Conservation (phyloP, 2,888 invertebrate genomes). For the Apocheima hispidaria region DNA sequence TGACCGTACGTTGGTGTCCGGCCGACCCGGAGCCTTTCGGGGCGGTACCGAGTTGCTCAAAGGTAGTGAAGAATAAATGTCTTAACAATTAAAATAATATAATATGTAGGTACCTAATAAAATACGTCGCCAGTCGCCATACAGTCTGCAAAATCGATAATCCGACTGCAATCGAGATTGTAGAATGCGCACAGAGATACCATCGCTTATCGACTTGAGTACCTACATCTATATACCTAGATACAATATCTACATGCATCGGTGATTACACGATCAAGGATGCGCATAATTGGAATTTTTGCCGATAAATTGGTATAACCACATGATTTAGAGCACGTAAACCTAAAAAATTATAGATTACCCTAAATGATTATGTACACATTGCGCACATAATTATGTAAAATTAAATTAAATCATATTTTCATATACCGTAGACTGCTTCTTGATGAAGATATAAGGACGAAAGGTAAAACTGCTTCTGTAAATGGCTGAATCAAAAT, state of each 20-base stretch:
- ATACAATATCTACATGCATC: slow-evolving; percentile 20
- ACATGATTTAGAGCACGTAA: slow-evolving; percentile 18
- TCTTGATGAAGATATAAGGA: too few relatives aligned
- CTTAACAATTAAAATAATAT: too few relatives aligned
- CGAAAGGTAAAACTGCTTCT: too few relatives aligned
- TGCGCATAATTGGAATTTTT: slow-evolving; percentile 14
- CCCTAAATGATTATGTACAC: background rate
- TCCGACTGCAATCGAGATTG: slow-evolving; percentile 17
- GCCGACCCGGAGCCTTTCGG: too few relatives aligned
- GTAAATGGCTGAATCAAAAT: too few relatives aligned
- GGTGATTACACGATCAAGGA: slow-evolving; percentile 20
- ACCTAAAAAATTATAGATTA: background rate
- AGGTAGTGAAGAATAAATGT: too few relatives aligned
- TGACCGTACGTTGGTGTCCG: too few relatives aligned
- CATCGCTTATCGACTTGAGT: background rate
- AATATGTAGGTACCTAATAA: background rate
- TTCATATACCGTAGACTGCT: too few relatives aligned
- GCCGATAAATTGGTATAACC: slow-evolving; percentile 7
- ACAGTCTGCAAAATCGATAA: slow-evolving; percentile 30
- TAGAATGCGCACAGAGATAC: slow-evolving; percentile 18
- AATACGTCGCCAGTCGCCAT: slow-evolving; percentile 20
- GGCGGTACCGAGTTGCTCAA: too few relatives aligned
- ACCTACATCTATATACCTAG: background rate
- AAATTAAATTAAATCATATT: too few relatives aligned
- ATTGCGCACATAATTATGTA: too few relatives aligned